Percentiles rank a stretch among this genome's conserved stretches.
These are phyloP conservation scores for Pseudochirops corinnae DNA, from an alignment of 2,797 vertebrate genomes.

Conservation along the genomic window DNA sequence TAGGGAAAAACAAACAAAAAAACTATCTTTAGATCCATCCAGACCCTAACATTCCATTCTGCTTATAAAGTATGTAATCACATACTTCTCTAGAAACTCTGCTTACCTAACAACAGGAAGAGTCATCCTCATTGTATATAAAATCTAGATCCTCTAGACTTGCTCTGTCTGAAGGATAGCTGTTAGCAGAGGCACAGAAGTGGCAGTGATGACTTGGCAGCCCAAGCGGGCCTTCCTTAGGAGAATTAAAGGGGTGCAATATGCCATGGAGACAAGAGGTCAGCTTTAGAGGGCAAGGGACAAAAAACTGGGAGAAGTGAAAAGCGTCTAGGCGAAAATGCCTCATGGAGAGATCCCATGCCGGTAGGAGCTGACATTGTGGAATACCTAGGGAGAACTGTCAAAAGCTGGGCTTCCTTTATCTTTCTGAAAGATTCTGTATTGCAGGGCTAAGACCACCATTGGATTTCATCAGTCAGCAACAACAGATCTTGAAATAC, in stretches of 20 bases:
- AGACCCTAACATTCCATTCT: neutral
- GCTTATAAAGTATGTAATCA: neutral
- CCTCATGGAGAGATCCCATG: neutral
- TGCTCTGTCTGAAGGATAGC: neutral
- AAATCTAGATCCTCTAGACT: neutral
- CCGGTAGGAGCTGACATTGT: neutral
- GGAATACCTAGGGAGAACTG: neutral
- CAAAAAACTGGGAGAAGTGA: neutral
- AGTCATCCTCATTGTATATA: neutral
- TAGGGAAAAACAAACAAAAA: slow-evolving; percentile 28
- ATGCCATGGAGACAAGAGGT: neutral
- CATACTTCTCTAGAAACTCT: neutral
- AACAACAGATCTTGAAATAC: slow-evolving; percentile 13
- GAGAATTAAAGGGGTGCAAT: neutral
- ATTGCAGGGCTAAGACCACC: neutral
- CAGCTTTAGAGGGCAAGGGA: slow-evolving; percentile 18
- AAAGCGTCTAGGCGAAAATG: slow-evolving; percentile 3
- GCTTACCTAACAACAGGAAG: neutral
- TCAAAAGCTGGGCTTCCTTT: neutral
- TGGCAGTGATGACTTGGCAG: neutral
- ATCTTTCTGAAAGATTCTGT: neutral
- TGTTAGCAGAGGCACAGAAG: neutral
- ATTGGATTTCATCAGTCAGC: slow-evolving; percentile 6
- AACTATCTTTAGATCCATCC: neutral
- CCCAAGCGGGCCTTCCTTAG: neutral